These are phyloP conservation scores for Dolichotis patagonum DNA, from an alignment of 2,113 vertebrate genomes.

Conservation along the genomic window DNA sequence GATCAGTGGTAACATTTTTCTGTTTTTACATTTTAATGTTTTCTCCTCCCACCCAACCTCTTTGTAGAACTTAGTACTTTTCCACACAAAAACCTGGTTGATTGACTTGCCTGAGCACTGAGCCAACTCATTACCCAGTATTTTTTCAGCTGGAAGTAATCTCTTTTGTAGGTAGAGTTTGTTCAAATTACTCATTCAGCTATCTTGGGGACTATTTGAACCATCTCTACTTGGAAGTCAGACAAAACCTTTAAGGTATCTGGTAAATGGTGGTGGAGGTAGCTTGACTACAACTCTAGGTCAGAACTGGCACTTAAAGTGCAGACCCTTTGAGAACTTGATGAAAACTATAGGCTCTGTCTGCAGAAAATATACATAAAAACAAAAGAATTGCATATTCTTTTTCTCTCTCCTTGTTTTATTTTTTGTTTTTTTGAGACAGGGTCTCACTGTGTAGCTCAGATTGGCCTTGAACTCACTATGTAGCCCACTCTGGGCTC, in stretches of 20 bases:
- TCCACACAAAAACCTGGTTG: slow-evolving; percentile 57
- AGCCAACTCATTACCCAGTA: slow-evolving; percentile 9
- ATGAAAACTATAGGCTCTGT: neutral
- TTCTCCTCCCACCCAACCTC: slow-evolving; percentile 54
- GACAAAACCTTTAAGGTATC: neutral
- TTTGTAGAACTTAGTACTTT: slow-evolving; percentile 63
- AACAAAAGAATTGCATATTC: neutral
- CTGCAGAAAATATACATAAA: neutral
- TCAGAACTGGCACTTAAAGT: slow-evolving; percentile 37
- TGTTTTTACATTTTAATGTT: slow-evolving; percentile 64
- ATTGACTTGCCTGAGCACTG: slow-evolving; percentile 35
- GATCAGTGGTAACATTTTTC: slow-evolving; percentile 17
- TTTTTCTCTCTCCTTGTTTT: neutral
- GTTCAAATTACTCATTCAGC: slow-evolving; percentile 16
- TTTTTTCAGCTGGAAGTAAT: slow-evolving; percentile 57
- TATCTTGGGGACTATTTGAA: slow-evolving; percentile 27
- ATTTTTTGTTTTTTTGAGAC: neutral
- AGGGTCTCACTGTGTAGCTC: neutral
- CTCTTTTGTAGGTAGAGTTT: slow-evolving; percentile 55
- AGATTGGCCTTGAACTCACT: neutral
- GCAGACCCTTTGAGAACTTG: slow-evolving; percentile 31
- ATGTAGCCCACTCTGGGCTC: neutral
- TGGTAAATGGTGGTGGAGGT: neutral
- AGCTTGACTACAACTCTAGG: neutral
- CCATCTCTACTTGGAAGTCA: slow-evolving; percentile 4